These are phyloP conservation scores for Enteromius fasciolatus DNA, from an alignment of 2,797 vertebrate genomes.

Conservation along the genomic window DNA sequence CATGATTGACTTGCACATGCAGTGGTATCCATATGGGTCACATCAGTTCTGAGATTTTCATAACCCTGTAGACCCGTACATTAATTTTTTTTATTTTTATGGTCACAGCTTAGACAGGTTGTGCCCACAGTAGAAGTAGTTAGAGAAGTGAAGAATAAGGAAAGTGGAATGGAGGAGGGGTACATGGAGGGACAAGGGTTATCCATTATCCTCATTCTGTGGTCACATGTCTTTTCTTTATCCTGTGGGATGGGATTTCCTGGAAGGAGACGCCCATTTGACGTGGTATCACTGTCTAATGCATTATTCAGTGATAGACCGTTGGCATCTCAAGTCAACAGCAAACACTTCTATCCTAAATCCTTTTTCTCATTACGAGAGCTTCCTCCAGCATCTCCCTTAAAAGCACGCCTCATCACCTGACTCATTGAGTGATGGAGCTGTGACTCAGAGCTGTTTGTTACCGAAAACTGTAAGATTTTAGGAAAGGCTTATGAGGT, in stretches of 20 bases:
- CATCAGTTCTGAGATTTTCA: neutral
- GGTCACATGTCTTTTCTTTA: slow-evolving; percentile 41
- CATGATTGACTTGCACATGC: neutral
- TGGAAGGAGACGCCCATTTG: neutral
- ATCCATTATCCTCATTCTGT: slow-evolving; percentile 47
- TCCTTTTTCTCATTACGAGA: neutral
- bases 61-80: neutral
- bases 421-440: slow-evolving; percentile 12
- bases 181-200: slow-evolving; percentile 49
- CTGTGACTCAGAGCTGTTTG: slow-evolving; percentile 24
- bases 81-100: neutral
- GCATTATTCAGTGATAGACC: slow-evolving; percentile 24
- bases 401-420: neutral
- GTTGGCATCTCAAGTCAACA: neutral
- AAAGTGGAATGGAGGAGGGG: slow-evolving; percentile 38
- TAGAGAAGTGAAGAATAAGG: slow-evolving; percentile 36
- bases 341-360: slow-evolving; percentile 12
- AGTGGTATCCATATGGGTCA: neutral
- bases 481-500: slow-evolving; percentile 17
- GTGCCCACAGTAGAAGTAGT: neutral
- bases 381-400: slow-evolving; percentile 4
- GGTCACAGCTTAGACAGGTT: neutral
- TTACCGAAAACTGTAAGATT: slow-evolving; percentile 12
- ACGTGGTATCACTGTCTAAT: slow-evolving; percentile 16
- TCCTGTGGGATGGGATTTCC: slow-evolving; percentile 30